Percentiles rank a stretch among this genome's conserved stretches.
These are phyloP conservation scores for Chrysochloris asiatica DNA, from an alignment of 2,113 vertebrate genomes.

Conservation along the genomic window DNA sequence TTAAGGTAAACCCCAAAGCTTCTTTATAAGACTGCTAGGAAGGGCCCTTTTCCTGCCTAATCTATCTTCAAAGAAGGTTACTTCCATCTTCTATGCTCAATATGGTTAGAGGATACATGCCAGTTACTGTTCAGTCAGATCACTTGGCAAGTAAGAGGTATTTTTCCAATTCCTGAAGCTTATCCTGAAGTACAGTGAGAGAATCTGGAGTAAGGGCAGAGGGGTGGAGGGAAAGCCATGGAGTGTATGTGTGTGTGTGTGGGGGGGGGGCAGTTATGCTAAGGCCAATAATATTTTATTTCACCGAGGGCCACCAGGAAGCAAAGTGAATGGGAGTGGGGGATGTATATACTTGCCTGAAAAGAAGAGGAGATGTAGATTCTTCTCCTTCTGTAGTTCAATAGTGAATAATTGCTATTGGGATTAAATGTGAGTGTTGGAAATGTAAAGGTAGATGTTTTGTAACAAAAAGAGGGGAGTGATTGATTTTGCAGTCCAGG, in stretches of 20 bases:
- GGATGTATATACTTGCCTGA: too few species aligned
- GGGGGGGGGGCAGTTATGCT: neutral
- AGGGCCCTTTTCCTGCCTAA: too few species aligned
- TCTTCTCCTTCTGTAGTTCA: too few species aligned
- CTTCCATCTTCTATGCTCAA: fast-evolving
- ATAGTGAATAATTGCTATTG: too few species aligned
- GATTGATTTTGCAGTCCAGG: too few species aligned
- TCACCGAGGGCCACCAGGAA: too few species aligned
- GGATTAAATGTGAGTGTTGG: too few species aligned
- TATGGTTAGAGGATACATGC: neutral
- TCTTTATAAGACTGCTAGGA: neutral
- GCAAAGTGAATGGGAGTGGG: too few species aligned
- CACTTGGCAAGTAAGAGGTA: neutral
- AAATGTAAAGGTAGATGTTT: too few species aligned
- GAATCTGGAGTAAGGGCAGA: neutral
- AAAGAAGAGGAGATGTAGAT: too few species aligned
- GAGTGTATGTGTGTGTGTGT: neutral
- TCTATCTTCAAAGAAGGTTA: neutral
- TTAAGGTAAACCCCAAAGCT: neutral
- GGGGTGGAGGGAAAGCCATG: neutral
- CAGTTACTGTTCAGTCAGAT: neutral
- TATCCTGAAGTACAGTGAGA: neutral
- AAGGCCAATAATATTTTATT: too few species aligned
- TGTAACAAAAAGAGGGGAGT: too few species aligned
- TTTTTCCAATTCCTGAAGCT: neutral